phyloP scores from a whole-genome alignment of 2,113 vertebrate genomes.

The Corythaeola cristata region DNA sequence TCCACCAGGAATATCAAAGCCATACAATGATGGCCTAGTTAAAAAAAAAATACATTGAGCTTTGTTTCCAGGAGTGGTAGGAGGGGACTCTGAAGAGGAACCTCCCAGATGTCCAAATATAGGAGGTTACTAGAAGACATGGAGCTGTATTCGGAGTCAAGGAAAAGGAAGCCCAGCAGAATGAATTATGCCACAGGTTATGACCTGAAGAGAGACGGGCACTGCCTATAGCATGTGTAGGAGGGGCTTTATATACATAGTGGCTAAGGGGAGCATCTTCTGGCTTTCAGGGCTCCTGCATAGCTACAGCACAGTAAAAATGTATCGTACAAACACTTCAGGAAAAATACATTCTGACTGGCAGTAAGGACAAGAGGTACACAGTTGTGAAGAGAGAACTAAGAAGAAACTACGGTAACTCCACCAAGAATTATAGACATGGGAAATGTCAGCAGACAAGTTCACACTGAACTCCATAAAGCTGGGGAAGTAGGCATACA shows the following conservation, averaged over 20 bases:
- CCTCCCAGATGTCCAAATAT: background rate
- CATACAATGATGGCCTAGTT: rapidly evolving
- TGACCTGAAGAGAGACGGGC: background rate
- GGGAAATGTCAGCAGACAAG: background rate
- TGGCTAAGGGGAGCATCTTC: background rate
- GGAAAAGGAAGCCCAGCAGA: background rate
- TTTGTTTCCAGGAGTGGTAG: background rate
- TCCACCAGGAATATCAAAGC: background rate
- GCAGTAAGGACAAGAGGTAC: background rate
- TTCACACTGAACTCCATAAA: background rate
- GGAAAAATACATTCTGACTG: background rate
- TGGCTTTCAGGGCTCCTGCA: background rate
- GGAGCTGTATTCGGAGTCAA: background rate
- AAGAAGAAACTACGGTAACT: background rate
- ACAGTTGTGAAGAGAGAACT: background rate
- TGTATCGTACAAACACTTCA: background rate
- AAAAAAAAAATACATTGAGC: background rate
- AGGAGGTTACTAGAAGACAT: background rate
- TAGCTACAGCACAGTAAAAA: background rate
- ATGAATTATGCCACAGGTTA: background rate
- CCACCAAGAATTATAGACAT: background rate
- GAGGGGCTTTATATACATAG: background rate
- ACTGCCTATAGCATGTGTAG: rapidly evolving
- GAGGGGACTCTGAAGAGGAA: background rate
- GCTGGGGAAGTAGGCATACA: background rate